Evolutionary conservation across 2,797 vertebrate genomes (phyloP).

Genomic region (Enteromius trimaculatus): DNA sequence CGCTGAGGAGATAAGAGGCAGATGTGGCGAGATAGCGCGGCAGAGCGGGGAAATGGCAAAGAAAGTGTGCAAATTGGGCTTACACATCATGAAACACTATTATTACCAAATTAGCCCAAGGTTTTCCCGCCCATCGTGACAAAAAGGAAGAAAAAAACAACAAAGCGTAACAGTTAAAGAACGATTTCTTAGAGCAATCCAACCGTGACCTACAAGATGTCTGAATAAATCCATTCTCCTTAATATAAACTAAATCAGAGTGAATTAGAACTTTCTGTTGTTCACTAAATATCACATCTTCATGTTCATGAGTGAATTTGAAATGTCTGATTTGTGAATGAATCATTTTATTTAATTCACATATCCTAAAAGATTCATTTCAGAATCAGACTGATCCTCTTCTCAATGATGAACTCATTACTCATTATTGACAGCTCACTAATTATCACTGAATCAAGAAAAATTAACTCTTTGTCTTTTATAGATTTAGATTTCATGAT

Average conservation of each 20-base stretch:
- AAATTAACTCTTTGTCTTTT: not conserved
- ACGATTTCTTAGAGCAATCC: slow-evolving; percentile 67
- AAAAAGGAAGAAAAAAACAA: slow-evolving; percentile 58
- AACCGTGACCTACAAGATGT: not conserved
- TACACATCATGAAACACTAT: slow-evolving; percentile 69
- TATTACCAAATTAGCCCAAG: slow-evolving; percentile 76
- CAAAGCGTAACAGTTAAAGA: slow-evolving; percentile 54
- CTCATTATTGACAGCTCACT: not conserved
- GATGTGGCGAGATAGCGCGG: slow-evolving; percentile 71
- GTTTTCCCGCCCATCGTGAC: slow-evolving; percentile 64
- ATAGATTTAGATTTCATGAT: not conserved
- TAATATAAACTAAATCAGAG: not conserved
- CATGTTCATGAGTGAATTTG: not conserved
- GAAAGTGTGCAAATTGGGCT: slow-evolving; percentile 76
- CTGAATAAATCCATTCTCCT: not conserved
- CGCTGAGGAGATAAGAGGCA: slow-evolving; percentile 72
- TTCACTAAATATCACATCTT: not conserved
- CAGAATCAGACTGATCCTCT: not conserved
- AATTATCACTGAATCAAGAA: not conserved
- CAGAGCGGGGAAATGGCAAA: slow-evolving; percentile 73
- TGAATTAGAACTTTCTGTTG: not conserved
- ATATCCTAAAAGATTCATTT: not conserved
- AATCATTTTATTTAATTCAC: not conserved
- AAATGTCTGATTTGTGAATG: not conserved
- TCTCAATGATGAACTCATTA: not conserved